Conservation (phyloP, 2,888 invertebrate species). For the Tenthredo notha region DNA sequence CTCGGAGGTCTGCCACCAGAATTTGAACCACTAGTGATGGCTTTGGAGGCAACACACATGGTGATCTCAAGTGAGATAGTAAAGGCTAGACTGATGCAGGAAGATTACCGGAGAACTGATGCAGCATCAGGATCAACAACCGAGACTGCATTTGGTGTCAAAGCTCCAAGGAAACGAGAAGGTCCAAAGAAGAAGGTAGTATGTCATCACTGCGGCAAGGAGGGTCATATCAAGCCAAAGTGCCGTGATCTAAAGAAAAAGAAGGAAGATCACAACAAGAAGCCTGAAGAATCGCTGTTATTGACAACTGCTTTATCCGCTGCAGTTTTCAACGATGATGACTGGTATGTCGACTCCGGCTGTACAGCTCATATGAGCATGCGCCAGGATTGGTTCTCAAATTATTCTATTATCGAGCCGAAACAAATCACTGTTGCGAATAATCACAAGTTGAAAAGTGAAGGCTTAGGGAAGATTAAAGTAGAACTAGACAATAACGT, state of each 20-base stretch:
- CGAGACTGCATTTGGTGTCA: background rate
- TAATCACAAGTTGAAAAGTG: conserved; percentile 50
- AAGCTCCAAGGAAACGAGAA: background rate
- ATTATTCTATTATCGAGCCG: background rate
- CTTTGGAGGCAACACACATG: background rate
- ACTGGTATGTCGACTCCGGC: conserved; percentile 11
- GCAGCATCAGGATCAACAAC: background rate
- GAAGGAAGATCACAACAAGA: background rate
- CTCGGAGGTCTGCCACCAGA: conserved; percentile 57
- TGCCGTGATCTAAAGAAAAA: conserved; percentile 3
- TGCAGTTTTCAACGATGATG: background rate
- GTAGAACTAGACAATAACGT: background rate
- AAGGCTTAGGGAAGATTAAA: too few species aligned
- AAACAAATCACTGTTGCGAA: conserved; percentile 58
- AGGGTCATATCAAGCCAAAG: conserved; percentile 1
- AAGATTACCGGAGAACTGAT: conserved; percentile 10
- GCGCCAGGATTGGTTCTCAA: conserved; percentile 11
- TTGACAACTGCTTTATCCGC: background rate
- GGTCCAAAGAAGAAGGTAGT: background rate
- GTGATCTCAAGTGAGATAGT: conserved; percentile 47
- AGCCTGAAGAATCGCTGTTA: background rate
- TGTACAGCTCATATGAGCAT: conserved; percentile 9
- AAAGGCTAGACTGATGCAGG: conserved; percentile 39
- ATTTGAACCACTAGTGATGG: conserved; percentile 58
- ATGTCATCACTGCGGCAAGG: background rate